Conservation (phyloP, 2,888 invertebrate species). For the Nycteola revayana region DNA sequence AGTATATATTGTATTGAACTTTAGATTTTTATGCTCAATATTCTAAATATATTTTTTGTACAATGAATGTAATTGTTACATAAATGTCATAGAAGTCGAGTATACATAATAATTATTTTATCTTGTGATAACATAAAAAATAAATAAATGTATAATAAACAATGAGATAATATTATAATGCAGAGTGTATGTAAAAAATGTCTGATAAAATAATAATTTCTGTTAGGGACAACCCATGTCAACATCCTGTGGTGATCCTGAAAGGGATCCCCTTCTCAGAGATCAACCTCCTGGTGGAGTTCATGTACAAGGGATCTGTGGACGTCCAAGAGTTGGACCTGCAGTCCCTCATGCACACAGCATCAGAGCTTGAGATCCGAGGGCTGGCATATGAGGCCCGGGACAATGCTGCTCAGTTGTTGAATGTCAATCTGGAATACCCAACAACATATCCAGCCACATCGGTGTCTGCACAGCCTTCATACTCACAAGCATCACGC, state of each 20-base stretch:
- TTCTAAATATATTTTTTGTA: constrained; percentile 12
- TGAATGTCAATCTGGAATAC: constrained; percentile 78
- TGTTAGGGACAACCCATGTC: constrained; percentile 85
- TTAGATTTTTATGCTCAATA: constrained; percentile 23
- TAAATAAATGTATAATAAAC: constrained; percentile 35
- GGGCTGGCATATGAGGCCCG: constrained; percentile 84
- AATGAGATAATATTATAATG: constrained; percentile 32
- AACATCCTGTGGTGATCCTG: constrained; percentile 87
- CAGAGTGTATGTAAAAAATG: constrained; percentile 24
- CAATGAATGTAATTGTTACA: constrained; percentile 34
- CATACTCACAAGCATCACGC: constrained; percentile 50
- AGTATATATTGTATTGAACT: constrained; percentile 38
- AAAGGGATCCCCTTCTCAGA: constrained; percentile 85
- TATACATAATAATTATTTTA: constrained; percentile 35
- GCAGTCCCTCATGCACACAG: constrained; percentile 84
- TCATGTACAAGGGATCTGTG: constrained; percentile 87
- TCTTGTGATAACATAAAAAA: constrained; percentile 44
- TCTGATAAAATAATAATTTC: constrained; percentile 29
- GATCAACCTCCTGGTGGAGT: constrained; percentile 85
- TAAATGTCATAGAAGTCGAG: constrained; percentile 41
- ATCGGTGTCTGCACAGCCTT: constrained; percentile 40
- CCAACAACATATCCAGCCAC: constrained; percentile 65
- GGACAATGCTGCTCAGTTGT: constrained; percentile 79
- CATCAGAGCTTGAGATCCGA: constrained; percentile 85
- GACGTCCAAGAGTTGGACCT: constrained; percentile 85